A percentile compares a stretch with the other conserved stretches of the same genome.
These are phyloP conservation scores for Eudasyphora cyanicolor DNA, from an alignment of 2,888 invertebrate species.

Conservation along the genomic window DNA sequence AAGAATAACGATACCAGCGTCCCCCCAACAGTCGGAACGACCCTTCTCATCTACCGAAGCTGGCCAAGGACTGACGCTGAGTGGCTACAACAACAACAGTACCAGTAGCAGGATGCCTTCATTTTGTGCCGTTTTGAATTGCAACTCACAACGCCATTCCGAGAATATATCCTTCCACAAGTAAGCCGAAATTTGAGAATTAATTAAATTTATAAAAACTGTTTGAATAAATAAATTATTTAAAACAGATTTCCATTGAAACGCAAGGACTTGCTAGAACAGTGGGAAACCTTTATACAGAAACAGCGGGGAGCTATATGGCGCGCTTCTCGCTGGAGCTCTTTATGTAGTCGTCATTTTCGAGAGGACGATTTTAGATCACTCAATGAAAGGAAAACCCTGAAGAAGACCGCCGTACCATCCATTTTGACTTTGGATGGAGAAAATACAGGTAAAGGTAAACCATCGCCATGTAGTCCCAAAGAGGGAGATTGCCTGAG, in stretches of 20 bases:
- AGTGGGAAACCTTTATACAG: slow-evolving; percentile 78
- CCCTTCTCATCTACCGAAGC: too few relatives aligned
- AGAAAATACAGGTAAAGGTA: neutral
- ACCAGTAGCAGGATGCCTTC: too few relatives aligned
- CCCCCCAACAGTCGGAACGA: too few relatives aligned
- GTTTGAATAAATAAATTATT: neutral
- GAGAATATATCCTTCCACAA: slow-evolving; percentile 79
- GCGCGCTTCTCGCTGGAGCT: slow-evolving; percentile 79
- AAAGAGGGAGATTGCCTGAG: neutral
- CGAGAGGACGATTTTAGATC: slow-evolving; percentile 75
- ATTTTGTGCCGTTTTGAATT: slow-evolving; percentile 68
- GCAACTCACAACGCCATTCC: slow-evolving; percentile 77
- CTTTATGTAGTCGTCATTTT: slow-evolving; percentile 79
- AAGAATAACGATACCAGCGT: too few relatives aligned
- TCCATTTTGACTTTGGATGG: slow-evolving; percentile 38
- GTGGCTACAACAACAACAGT: too few relatives aligned
- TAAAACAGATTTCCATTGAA: slow-evolving; percentile 77
- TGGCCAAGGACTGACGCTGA: too few relatives aligned
- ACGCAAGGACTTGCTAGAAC: slow-evolving; percentile 73
- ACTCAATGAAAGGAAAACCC: slow-evolving; percentile 73
- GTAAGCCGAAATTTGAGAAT: slow-evolving; percentile 67
- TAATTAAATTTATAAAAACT: neutral
- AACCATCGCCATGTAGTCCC: neutral
- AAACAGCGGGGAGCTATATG: slow-evolving; percentile 73
- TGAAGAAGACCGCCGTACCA: slow-evolving; percentile 77